Conservation (phyloP, 2,797 vertebrate genomes). For the Tadarida brasiliensis region DNA sequence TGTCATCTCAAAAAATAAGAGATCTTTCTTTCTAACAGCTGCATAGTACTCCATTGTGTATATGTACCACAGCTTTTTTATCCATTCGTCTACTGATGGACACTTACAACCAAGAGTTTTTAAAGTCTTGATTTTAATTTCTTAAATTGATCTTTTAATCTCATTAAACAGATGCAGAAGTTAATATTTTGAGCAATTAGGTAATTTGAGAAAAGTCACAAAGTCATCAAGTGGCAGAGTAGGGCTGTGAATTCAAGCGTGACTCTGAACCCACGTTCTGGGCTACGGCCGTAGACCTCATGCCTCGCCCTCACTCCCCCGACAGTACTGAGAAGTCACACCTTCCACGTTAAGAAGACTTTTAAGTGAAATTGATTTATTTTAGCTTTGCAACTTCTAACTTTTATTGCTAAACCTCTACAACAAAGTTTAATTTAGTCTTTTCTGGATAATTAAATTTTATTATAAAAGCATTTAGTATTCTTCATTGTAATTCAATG, state of each 20-base stretch:
- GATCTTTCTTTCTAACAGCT: too few species aligned
- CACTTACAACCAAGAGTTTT: neutral
- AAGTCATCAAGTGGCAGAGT: neutral
- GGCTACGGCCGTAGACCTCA: neutral
- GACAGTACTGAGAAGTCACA: neutral
- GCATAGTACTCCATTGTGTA: too few species aligned
- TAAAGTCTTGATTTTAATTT: neutral
- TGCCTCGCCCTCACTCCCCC: neutral
- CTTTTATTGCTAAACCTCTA: neutral
- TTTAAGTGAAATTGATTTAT: neutral
- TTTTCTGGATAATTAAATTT: neutral
- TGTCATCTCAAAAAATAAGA: too few species aligned
- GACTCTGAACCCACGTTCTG: neutral
- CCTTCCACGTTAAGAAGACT: neutral
- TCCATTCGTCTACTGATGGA: too few species aligned
- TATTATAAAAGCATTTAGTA: neutral
- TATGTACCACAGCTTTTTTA: too few species aligned
- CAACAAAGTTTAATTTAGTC: neutral
- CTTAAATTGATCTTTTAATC: neutral
- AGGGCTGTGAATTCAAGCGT: neutral
- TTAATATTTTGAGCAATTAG: neutral
- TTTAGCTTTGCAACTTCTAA: constrained; percentile 23
- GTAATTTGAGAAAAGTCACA: constrained; percentile 29
- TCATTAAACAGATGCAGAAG: neutral
- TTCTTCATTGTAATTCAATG: neutral